phyloP scores from a whole-genome alignment of 1,140 invertebrate genomes.

The Trachymyrmex cornetzi region DNA sequence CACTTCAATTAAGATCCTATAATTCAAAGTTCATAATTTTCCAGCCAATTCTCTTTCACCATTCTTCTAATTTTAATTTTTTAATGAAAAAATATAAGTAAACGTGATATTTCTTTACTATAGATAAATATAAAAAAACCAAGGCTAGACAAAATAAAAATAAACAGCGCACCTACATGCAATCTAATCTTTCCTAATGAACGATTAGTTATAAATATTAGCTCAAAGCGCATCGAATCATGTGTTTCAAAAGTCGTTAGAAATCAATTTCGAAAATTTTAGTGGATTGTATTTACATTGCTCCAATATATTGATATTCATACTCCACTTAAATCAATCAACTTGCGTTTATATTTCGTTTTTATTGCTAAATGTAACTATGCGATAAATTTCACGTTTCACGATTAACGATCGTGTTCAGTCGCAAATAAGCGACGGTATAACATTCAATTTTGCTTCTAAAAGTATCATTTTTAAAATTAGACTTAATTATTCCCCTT shows the following conservation, averaged over 20 bases:
- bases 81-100: background rate
- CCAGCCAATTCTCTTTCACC: background rate
- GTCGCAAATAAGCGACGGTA: background rate
- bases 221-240: background rate
- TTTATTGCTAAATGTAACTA: slow-evolving; percentile 7
- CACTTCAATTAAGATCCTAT: background rate
- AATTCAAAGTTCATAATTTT: slow-evolving; percentile 9
- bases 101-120: background rate
- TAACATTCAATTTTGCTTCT: background rate
- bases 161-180: background rate
- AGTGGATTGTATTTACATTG: background rate
- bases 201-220: background rate
- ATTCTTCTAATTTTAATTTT: background rate
- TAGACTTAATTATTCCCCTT: background rate
- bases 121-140: background rate
- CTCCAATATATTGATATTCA: background rate
- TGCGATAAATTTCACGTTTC: background rate
- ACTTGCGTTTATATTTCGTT: slow-evolving; percentile 1
- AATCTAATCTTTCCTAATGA: slow-evolving; percentile 16
- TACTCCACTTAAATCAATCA: slow-evolving; percentile 8
- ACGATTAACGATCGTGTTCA: slow-evolving; percentile 2
- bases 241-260: background rate
- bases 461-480: background rate
- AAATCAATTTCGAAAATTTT: slow-evolving; percentile 8
- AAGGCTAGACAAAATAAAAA: background rate